A percentile compares a stretch with the other conserved stretches of the same genome.
Evolutionary conservation across 2,113 vertebrate genomes (phyloP).

Genomic region (Lepidothrix coronata): DNA sequence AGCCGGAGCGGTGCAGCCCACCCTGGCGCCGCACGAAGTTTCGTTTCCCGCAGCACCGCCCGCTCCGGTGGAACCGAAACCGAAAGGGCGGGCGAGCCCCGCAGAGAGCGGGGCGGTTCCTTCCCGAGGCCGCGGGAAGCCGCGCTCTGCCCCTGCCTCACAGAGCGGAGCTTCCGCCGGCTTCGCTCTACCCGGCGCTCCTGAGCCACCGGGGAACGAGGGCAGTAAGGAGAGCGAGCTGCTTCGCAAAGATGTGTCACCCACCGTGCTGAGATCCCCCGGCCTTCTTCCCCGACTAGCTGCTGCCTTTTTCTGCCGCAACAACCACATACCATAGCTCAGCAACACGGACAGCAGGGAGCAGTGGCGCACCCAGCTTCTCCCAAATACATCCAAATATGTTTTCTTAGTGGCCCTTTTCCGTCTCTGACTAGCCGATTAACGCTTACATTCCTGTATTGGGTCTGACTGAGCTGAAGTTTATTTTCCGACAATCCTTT

Average conservation of each 20-base stretch:
- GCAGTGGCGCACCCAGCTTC: fast-evolving
- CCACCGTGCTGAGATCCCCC: fast-evolving
- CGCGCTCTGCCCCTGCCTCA: not conserved
- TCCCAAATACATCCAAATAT: not conserved
- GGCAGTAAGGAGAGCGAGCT: not conserved
- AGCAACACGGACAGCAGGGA: fast-evolving
- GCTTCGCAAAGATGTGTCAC: not conserved
- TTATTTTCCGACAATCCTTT: not conserved
- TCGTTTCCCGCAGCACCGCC: not conserved
- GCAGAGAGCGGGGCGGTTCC: too few species aligned
- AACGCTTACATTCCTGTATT: not conserved
- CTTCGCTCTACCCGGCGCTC: not conserved
- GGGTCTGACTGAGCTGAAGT: not conserved
- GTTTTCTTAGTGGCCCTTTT: not conserved
- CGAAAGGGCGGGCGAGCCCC: not conserved
- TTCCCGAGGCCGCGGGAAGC: not conserved
- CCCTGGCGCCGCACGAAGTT: fast-evolving
- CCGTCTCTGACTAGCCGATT: too few species aligned
- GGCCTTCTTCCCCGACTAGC: fast-evolving
- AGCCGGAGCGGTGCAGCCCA: not conserved
- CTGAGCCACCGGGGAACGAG: too few species aligned
- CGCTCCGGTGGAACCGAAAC: not conserved
- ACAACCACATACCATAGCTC: fast-evolving
- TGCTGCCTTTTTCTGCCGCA: fast-evolving
- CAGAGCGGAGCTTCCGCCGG: not conserved